These are phyloP conservation scores for Siphamia tubifer DNA, from an alignment of 2,113 vertebrate species.

Conservation along the genomic window DNA sequence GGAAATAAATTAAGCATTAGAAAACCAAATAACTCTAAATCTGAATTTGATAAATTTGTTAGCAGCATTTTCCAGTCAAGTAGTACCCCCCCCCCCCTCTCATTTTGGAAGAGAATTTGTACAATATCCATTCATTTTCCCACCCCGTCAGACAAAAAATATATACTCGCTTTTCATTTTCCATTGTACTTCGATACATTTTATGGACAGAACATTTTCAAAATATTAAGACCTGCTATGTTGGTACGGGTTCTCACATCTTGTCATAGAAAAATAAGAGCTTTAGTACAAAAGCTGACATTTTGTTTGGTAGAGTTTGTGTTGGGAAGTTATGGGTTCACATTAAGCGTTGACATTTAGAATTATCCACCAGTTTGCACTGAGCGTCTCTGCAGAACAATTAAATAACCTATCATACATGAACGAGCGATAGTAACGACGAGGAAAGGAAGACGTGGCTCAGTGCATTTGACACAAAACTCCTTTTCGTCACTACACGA, in stretches of 20 bases:
- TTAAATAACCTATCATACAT: conserved; percentile 48
- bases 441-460: conserved; percentile 56
- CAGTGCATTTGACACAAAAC: conserved; percentile 60
- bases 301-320: conserved; percentile 40
- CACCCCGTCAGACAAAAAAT: conserved; percentile 60
- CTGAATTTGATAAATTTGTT: conserved; percentile 29
- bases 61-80: conserved; percentile 54
- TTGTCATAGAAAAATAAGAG: conserved; percentile 75
- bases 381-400: conserved; percentile 32
- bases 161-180: conserved; percentile 32
- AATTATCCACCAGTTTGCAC: conserved; percentile 6
- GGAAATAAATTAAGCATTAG: conserved; percentile 72
- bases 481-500: conserved; percentile 1
- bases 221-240: conserved; percentile 35
- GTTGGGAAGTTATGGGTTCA: conserved; percentile 25
- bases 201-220: conserved; percentile 39
- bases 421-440: conserved; percentile 1
- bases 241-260: conserved; percentile 25
- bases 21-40: conserved; percentile 60
- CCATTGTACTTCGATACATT: conserved; percentile 30
- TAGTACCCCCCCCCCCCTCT: conserved; percentile 45
- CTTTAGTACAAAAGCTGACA: conserved; percentile 73
- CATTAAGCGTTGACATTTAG: conserved; percentile 40
- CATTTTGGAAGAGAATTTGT: conserved; percentile 40
- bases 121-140: conserved; percentile 28